phyloP scores from a whole-genome alignment of 2,797 vertebrate species.

The Cephalopachus bancanus region DNA sequence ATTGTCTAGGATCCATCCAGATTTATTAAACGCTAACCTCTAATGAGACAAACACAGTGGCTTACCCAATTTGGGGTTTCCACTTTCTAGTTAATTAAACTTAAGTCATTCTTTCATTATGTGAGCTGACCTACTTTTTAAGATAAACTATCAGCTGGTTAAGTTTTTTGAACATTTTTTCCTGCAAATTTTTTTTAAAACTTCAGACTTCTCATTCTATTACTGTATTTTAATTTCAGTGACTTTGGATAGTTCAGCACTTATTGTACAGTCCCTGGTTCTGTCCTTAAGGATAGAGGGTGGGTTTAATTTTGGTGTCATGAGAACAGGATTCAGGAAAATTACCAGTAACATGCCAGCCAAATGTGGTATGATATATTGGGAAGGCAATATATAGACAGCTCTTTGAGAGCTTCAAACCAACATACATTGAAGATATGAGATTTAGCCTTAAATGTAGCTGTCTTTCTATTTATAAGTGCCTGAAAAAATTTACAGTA shows the following conservation, averaged over 20 bases:
- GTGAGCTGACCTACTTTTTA: constrained; percentile 77
- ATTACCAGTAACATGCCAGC: background rate
- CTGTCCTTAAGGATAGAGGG: constrained; percentile 32
- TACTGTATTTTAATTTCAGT: constrained; percentile 68
- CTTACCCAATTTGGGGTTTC: constrained; percentile 58
- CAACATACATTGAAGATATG: background rate
- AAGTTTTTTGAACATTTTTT: background rate
- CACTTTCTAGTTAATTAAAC: constrained; percentile 72
- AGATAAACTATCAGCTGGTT: constrained; percentile 68
- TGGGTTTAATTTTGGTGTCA: constrained; percentile 42
- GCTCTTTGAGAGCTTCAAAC: background rate
- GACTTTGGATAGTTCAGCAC: constrained; percentile 52
- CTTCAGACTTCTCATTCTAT: constrained; percentile 51
- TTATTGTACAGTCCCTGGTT: background rate
- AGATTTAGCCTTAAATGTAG: background rate
- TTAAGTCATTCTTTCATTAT: constrained; percentile 65
- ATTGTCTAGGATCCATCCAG: constrained; percentile 17
- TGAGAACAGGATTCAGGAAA: constrained; percentile 12
- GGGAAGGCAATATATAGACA: background rate
- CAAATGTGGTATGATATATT: constrained; percentile 30
- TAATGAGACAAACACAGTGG: constrained; percentile 48
- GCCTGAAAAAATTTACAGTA: constrained; percentile 44
- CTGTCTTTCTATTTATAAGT: background rate
- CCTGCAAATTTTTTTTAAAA: constrained; percentile 30
- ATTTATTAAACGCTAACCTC: constrained; percentile 55